These are phyloP conservation scores for Diplogasteroides magnus DNA, from an alignment of 1,140 invertebrate species.

Conservation along the genomic window DNA sequence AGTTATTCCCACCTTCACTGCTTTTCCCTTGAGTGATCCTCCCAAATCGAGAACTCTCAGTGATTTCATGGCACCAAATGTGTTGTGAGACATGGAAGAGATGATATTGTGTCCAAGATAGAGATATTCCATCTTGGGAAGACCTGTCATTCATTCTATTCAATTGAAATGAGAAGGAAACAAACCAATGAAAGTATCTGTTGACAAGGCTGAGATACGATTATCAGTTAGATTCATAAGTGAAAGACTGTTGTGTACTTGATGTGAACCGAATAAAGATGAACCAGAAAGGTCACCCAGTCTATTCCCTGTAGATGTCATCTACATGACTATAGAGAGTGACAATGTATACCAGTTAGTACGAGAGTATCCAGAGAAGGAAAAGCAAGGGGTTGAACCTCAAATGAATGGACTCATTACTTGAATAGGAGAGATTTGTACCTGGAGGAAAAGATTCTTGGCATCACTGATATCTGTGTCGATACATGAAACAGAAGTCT, in stretches of 20 bases:
- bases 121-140: conserved; percentile 23
- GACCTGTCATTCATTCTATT: too few relatives aligned
- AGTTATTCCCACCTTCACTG: too few relatives aligned
- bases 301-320: conserved; percentile 32
- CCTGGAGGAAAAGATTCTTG: neutral
- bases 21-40: conserved; percentile 11
- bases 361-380: conserved; percentile 30
- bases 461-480: neutral
- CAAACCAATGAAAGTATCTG: conserved; percentile 18
- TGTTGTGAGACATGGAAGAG: conserved; percentile 15
- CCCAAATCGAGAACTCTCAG: conserved; percentile 16
- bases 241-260: too few relatives aligned
- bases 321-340: too few relatives aligned
- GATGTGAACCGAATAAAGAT: conserved; percentile 24
- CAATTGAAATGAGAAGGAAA: conserved; percentile 22
- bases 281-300: conserved; percentile 18
- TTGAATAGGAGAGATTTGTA: neutral
- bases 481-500: neutral
- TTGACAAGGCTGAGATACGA: conserved; percentile 8
- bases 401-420: too few relatives aligned
- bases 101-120: conserved; percentile 24
- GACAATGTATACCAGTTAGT: too few relatives aligned
- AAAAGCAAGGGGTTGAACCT: conserved; percentile 14
- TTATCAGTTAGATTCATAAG: conserved; percentile 31
- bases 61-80: too few relatives aligned